Evolutionary conservation across 92 coral and sea anemone species (phyloP).

Genomic region (Actinostola sp.): DNA sequence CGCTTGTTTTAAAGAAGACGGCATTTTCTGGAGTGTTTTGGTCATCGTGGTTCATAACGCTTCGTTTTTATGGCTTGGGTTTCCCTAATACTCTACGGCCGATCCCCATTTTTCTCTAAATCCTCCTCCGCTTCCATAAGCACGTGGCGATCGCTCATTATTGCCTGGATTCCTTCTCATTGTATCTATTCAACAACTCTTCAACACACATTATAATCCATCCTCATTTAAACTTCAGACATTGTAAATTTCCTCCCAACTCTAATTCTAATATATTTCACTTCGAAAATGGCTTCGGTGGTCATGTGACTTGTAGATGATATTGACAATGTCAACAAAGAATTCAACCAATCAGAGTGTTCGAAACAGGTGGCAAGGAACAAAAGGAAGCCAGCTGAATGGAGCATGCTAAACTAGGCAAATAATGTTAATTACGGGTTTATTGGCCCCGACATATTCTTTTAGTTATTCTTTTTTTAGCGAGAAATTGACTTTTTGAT

Average conservation of each 20-base stretch:
- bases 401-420: slow-evolving; percentile 12
- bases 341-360: slow-evolving; percentile 69
- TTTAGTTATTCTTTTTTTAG: slow-evolving; percentile 14
- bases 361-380: slow-evolving; percentile 59
- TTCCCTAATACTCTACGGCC: slow-evolving; percentile 13
- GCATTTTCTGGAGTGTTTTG: slow-evolving; percentile 22
- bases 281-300: slow-evolving; percentile 38
- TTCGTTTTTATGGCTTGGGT: slow-evolving; percentile 12
- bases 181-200: slow-evolving; percentile 8
- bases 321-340: slow-evolving; percentile 62
- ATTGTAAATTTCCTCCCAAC: slow-evolving; percentile 1
- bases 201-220: slow-evolving; percentile 18
- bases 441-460: slow-evolving; percentile 8
- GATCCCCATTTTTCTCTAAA: slow-evolving; percentile 24
- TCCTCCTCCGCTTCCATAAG: not conserved
- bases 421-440: slow-evolving; percentile 26
- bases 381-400: slow-evolving; percentile 39
- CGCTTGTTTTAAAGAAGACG: not conserved
- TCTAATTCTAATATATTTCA: slow-evolving; percentile 20
- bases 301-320: slow-evolving; percentile 62
- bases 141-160: slow-evolving; percentile 12
- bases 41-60: slow-evolving; percentile 37
- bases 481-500: slow-evolving; percentile 29
- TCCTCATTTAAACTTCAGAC: slow-evolving; percentile 5
- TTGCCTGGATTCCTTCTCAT: not conserved